phyloP scores from a whole-genome alignment of 2,113 vertebrate genomes.

The Pardalotus punctatus region DNA sequence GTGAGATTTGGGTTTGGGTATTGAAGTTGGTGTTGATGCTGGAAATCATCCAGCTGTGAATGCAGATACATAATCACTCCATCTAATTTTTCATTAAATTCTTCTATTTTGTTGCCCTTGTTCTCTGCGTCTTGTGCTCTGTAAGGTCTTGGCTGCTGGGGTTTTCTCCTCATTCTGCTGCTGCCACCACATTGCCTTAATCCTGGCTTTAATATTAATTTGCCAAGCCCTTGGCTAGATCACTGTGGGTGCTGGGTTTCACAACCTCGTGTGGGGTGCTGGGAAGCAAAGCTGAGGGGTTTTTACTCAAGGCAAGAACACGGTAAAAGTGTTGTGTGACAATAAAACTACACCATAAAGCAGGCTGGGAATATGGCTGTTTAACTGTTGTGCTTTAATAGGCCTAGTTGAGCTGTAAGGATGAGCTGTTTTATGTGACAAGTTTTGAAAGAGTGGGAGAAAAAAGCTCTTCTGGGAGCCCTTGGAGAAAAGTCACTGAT shows the following conservation, averaged over 20 bases:
- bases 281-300: background rate
- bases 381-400: background rate
- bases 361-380: background rate
- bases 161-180: background rate
- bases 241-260: background rate
- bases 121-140: background rate
- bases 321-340: background rate
- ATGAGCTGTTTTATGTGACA: constrained; percentile 9
- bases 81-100: background rate
- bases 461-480: background rate
- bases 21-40: background rate
- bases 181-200: background rate
- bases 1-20: background rate
- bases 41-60: background rate
- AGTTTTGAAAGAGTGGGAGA: background rate
- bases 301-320: background rate
- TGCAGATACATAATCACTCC: background rate
- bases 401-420: background rate
- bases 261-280: background rate
- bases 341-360: background rate
- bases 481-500: background rate
- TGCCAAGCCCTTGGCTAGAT: background rate
- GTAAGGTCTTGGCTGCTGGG: background rate
- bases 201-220: background rate
- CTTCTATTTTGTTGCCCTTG: background rate